Conservation (phyloP, 2,797 vertebrate genomes). For the Apogon talboti region DNA sequence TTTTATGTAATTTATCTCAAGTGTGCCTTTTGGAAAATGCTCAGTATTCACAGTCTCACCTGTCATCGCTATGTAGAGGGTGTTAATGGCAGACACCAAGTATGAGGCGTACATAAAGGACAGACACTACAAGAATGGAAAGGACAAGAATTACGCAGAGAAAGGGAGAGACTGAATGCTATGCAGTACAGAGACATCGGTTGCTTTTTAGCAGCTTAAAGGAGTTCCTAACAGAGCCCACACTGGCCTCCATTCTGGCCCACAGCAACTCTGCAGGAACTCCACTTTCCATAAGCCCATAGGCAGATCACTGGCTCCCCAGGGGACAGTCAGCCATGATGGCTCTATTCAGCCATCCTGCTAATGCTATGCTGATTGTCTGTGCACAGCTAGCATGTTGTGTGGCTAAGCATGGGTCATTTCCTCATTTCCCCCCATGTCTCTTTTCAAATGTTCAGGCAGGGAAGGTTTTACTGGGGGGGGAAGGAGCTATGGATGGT, state of each 20-base stretch:
- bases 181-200: constrained; percentile 19
- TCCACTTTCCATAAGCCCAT: constrained; percentile 67
- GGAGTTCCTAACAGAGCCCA: constrained; percentile 34
- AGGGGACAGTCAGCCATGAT: constrained; percentile 57
- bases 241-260: constrained; percentile 44
- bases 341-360: constrained; percentile 68
- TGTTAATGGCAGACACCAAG: too few relatives aligned
- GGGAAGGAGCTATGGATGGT: constrained; percentile 43
- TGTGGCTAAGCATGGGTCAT: constrained; percentile 74
- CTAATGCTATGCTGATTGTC: constrained; percentile 75
- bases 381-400: constrained; percentile 66
- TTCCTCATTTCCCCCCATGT: constrained; percentile 72
- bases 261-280: constrained; percentile 57
- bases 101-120: neutral
- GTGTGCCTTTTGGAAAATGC: too few relatives aligned
- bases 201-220: constrained; percentile 5
- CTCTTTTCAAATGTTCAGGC: constrained; percentile 66
- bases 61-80: too few relatives aligned
- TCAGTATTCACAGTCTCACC: too few relatives aligned
- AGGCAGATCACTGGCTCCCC: constrained; percentile 67
- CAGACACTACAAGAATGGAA: neutral
- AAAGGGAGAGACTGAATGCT: constrained; percentile 1
- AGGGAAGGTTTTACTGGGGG: constrained; percentile 55
- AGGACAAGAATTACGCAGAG: constrained; percentile 7
- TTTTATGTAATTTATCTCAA: too few relatives aligned